Conservation (phyloP, 2,888 invertebrate genomes). For the Spicauda simplicius region DNA sequence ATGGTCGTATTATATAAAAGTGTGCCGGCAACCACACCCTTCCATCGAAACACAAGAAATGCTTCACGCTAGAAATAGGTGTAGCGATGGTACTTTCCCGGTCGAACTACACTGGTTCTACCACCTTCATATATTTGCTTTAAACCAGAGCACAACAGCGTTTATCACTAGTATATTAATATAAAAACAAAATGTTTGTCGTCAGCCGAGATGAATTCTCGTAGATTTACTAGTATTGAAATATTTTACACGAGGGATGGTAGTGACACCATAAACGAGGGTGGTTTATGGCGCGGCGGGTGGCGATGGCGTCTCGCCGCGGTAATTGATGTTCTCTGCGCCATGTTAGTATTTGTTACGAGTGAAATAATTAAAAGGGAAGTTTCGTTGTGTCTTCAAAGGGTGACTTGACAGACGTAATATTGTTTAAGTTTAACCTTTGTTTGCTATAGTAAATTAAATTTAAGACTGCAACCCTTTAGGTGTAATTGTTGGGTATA, state of each 20-base stretch:
- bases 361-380: constrained; percentile 4
- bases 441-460: not conserved
- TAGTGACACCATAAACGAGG: constrained; percentile 20
- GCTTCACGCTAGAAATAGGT: no score
- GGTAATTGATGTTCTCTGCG: constrained; percentile 18
- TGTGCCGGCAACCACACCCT: no score
- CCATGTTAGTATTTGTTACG: constrained; percentile 18
- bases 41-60: no score
- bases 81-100: no score
- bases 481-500: no score
- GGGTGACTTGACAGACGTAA: not conserved
- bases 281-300: constrained; percentile 31
- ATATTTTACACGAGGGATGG: constrained; percentile 19
- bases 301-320: constrained; percentile 22
- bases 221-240: constrained; percentile 1
- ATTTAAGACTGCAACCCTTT: no score
- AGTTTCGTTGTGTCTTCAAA: not conserved
- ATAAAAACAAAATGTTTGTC: no score
- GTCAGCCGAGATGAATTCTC: not conserved
- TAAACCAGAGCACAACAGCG: no score
- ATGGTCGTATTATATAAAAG: no score
- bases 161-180: no score
- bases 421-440: not conserved
- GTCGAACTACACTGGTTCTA: no score
- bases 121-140: no score